Percentiles rank a stretch among this genome's conserved stretches.
Conservation (phyloP, 2,888 invertebrate genomes). For the Therioaphis trifolii region DNA sequence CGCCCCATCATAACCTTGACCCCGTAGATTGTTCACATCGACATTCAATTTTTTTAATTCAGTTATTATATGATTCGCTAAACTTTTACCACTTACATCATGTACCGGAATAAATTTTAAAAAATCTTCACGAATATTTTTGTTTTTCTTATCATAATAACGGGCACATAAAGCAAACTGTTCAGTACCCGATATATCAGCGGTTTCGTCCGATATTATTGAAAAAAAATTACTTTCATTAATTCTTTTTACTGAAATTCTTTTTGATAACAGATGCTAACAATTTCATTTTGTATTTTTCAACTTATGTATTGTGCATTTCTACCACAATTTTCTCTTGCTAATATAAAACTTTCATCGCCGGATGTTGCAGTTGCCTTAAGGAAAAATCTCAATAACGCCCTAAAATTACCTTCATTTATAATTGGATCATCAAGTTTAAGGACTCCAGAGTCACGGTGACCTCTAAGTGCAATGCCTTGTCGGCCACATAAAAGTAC, state of each 20-base stretch:
- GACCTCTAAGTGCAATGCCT: constrained; percentile 20
- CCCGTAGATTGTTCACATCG: constrained; percentile 9
- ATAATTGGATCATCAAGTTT: constrained; percentile 17
- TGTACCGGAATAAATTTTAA: constrained; percentile 18
- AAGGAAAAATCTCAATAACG: constrained; percentile 21
- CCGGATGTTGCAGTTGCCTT: background rate
- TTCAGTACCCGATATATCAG: constrained; percentile 66
- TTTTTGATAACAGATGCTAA: constrained; percentile 65
- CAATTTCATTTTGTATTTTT: constrained; percentile 67
- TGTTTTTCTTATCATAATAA: constrained; percentile 60
- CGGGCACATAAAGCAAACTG: constrained; percentile 66
- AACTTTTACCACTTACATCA: constrained; percentile 16
- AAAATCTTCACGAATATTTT: constrained; percentile 30
- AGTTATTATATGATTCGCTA: constrained; percentile 19
- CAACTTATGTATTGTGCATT: constrained; percentile 67
- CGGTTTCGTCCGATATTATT: constrained; percentile 65
- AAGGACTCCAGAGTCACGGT: constrained; percentile 44
- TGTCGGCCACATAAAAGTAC: constrained; percentile 7
- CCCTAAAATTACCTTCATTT: constrained; percentile 59
- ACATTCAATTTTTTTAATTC: constrained; percentile 15
- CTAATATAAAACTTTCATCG: constrained; percentile 19
- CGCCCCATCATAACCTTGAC: constrained; percentile 55
- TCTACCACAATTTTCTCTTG: constrained; percentile 8
- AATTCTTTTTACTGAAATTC: constrained; percentile 66
- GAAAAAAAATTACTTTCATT: constrained; percentile 63